Percentiles rank a stretch among this genome's conserved stretches.
These are phyloP conservation scores for Natrix natrix DNA, from an alignment of 2,797 vertebrate genomes.

Conservation along the genomic window DNA sequence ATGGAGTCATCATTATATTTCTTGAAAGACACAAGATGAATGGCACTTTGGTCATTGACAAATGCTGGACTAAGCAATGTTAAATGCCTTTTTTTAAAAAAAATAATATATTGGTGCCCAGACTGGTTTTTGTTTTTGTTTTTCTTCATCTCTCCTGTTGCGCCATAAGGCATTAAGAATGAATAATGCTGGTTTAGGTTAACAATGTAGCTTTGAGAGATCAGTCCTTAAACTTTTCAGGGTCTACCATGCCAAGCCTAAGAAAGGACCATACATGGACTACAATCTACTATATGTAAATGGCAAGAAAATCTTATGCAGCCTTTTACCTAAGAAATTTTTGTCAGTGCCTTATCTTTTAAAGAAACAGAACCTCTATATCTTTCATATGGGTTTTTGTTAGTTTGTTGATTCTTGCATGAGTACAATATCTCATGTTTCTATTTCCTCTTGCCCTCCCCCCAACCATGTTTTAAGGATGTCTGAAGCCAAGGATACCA, in stretches of 20 bases:
- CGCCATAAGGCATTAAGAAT: conserved; percentile 75
- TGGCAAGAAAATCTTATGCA: conserved; percentile 79
- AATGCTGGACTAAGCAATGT: conserved; percentile 67
- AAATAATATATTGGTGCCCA: conserved; percentile 60
- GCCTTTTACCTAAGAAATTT: conserved; percentile 87
- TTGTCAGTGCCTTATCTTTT: conserved; percentile 91
- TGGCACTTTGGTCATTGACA: conserved; percentile 59
- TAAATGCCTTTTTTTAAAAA: conserved; percentile 70
- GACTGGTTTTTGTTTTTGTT: conserved; percentile 62
- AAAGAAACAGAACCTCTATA: conserved; percentile 78
- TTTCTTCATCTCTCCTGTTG: conserved; percentile 66
- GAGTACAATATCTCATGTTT: conserved; percentile 62
- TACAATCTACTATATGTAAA: conserved; percentile 77
- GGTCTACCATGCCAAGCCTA: conserved; percentile 77
- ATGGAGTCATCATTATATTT: conserved; percentile 65
- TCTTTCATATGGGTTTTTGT: conserved; percentile 64
- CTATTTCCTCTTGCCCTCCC: conserved; percentile 56
- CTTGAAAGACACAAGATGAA: conserved; percentile 62
- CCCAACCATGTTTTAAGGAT: conserved; percentile 59
- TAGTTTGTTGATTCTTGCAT: conserved; percentile 55
- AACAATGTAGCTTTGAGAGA: conserved; percentile 74
- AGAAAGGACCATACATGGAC: conserved; percentile 71
- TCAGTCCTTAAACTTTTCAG: conserved; percentile 74
- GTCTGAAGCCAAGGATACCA: conserved; percentile 56
- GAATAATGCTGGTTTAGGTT: conserved; percentile 66